A percentile compares a stretch with the other conserved stretches of the same genome.
phyloP scores from a whole-genome alignment of 2,888 invertebrate genomes.

The Nasonovia ribisnigri region DNA sequence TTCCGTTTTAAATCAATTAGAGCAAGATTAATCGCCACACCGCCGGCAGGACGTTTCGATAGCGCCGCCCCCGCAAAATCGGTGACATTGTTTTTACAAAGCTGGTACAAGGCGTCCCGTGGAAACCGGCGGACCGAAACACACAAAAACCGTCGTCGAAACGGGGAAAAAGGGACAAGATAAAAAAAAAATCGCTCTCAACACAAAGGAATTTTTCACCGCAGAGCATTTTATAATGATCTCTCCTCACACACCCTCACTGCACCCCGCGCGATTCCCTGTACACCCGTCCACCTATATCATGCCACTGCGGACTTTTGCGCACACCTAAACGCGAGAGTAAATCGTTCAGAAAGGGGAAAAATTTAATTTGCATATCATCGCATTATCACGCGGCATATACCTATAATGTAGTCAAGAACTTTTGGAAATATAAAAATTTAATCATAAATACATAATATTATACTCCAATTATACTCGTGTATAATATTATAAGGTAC shows the following conservation, averaged over 20 bases:
- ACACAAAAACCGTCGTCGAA: slow-evolving; percentile 46
- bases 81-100: slow-evolving; percentile 43
- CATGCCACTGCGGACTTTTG: background rate
- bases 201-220: slow-evolving; percentile 52
- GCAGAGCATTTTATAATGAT: slow-evolving; percentile 43
- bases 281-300: background rate
- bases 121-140: slow-evolving; percentile 40
- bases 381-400: background rate
- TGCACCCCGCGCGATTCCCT: too few relatives aligned
- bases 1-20: slow-evolving; percentile 61
- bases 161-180: slow-evolving; percentile 18
- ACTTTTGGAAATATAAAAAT: background rate
- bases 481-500: background rate
- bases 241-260: background rate
- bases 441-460: background rate
- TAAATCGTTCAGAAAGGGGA: slow-evolving; percentile 21
- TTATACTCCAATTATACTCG: background rate
- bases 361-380: slow-evolving; percentile 50
- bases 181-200: slow-evolving; percentile 31
- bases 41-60: slow-evolving; percentile 30
- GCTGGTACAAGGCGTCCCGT: slow-evolving; percentile 27
- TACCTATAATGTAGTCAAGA: background rate
- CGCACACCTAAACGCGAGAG: slow-evolving; percentile 1
- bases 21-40: slow-evolving; percentile 45
- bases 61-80: background rate